Evolutionary conservation across 1,140 invertebrate genomes (phyloP), one percentile per base, ranked within the genome.

Genomic region (Spodoptera frugiperda): DNA sequence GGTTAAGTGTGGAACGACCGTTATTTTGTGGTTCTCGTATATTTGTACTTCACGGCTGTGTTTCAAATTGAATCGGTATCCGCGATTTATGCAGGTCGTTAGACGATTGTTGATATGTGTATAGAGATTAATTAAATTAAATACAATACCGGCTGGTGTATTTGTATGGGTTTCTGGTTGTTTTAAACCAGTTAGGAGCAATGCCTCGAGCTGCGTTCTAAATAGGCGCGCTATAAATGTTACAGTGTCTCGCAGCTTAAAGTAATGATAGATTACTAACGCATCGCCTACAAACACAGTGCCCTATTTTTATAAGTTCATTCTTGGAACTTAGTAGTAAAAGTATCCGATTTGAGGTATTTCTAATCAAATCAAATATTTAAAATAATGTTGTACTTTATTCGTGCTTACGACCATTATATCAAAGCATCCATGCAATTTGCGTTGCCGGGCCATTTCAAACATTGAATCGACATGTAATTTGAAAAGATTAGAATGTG

Each of bases 21-120:
- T 89, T 90, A 88, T 83, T 84, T 87, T 81, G 85, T 84, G 78
- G 81, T 85, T 86, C 82, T 82, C 88, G 83, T 89, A 85, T 88
- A 86, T 90, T 87, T 84, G 85, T 86, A 84, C 84, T 86, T 86
- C 84, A 82, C 80, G 68, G 88, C 76, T 83, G 81, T 89, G 87
- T 86, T 86, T 87, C 84, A 88, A 88, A 88, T 86, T 82, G 85
- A 86, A 84, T 87, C 85, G 76, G 83, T 82, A 83, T 77, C 61
- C 77, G 83, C 80, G 81, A 86, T 89, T 89, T 88, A 88, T 88
- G 85, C 82, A 79, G 81, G 84, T 88, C 79, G 83, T 88, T 87
- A 88, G 82, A 76, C 78, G 78, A 82, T 82, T 83, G 79, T 71
- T 71, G 51, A 71, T 71, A 57, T 49, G 68, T 44, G 51, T 21